Conservation (phyloP, 1,140 invertebrate species). For the Vanessa tameamea region DNA sequence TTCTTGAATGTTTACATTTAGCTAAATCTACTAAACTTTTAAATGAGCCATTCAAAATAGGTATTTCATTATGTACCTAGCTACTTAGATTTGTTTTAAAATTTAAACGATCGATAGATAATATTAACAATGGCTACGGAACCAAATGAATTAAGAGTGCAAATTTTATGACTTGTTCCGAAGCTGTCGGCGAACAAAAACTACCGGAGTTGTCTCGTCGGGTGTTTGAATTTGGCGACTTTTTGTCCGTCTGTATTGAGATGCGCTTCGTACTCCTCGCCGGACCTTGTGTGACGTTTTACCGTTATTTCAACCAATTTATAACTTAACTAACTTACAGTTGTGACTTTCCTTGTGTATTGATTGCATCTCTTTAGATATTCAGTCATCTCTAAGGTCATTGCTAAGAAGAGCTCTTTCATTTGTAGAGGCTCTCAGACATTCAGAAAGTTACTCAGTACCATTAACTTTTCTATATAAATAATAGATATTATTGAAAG, state of each 20-base stretch:
- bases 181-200: constrained; percentile 47
- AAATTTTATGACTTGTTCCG: constrained; percentile 64
- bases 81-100: no score
- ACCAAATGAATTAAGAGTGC: constrained; percentile 22
- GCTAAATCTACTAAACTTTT: no score
- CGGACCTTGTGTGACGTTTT: constrained; percentile 6
- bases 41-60: neutral
- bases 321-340: neutral
- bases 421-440: no score
- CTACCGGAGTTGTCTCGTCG: constrained; percentile 37
- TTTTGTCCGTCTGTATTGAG: constrained; percentile 51
- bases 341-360: neutral
- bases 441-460: no score
- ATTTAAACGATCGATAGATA: neutral
- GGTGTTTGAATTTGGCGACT: constrained; percentile 58
- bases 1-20: no score
- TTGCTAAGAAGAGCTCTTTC: no score
- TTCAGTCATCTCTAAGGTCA: no score
- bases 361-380: no score
- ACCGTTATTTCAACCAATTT: constrained; percentile 2
- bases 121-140: constrained; percentile 18
- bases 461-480: no score
- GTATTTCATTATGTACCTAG: no score
- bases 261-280: constrained; percentile 29
- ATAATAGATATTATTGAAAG: no score